Conservation (phyloP, 2,113 vertebrate genomes). For the Phaethon lepturus region DNA sequence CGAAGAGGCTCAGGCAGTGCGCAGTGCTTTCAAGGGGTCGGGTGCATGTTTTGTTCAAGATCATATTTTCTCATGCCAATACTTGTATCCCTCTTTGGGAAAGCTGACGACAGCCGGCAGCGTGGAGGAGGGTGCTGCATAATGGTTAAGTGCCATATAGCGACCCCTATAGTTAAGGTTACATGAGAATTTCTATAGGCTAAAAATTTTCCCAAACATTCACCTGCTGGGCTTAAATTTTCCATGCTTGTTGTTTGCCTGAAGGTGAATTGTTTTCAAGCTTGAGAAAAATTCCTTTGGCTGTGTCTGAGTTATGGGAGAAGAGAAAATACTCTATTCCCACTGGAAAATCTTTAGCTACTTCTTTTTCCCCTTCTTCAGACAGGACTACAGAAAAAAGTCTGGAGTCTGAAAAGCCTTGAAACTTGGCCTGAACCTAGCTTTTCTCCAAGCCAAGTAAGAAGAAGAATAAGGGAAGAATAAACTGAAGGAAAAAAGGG, state of each 20-base stretch:
- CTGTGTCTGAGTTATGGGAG: constrained; percentile 57
- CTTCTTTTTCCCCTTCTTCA: not conserved
- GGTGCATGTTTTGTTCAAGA: not conserved
- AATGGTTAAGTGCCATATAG: constrained; percentile 1
- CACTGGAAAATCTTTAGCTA: constrained; percentile 68
- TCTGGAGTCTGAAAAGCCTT: constrained; percentile 55
- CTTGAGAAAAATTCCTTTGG: constrained; percentile 71
- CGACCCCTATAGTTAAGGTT: constrained; percentile 60
- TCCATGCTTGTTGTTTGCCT: constrained; percentile 68
- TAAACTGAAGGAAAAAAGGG: constrained; percentile 13
- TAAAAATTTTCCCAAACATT: constrained; percentile 64
- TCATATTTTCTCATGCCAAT: constrained; percentile 20
- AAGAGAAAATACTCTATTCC: constrained; percentile 64
- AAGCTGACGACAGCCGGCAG: not conserved
- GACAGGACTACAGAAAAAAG: constrained; percentile 39
- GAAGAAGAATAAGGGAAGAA: too few relatives aligned
- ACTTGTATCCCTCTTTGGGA: not conserved
- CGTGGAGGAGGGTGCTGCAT: not conserved
- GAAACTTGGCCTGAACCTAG: constrained; percentile 37
- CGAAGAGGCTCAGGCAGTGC: not conserved
- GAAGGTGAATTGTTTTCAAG: constrained; percentile 70
- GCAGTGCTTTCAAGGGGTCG: not conserved
- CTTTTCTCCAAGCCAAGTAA: constrained; percentile 1
- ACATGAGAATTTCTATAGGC: constrained; percentile 46
- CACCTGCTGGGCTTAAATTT: constrained; percentile 72